Evolutionary conservation across 2,113 vertebrate species (phyloP).

Genomic region (Cephalopholis sonnerati): DNA sequence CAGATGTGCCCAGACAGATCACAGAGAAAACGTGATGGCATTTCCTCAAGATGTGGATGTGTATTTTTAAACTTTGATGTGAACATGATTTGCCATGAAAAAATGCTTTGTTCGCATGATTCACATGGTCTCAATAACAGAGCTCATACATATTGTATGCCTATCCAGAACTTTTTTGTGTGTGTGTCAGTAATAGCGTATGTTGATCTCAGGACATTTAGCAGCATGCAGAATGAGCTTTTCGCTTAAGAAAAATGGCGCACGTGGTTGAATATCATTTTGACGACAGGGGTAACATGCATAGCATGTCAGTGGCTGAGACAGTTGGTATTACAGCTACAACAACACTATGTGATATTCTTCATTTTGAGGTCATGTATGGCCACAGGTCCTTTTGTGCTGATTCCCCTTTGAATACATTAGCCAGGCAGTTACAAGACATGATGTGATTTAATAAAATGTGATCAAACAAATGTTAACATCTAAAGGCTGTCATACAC

Average conservation of each 20-base stretch:
- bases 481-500: slow-evolving; percentile 40
- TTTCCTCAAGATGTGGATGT: slow-evolving; percentile 90
- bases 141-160: slow-evolving; percentile 85
- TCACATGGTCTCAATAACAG: slow-evolving; percentile 90
- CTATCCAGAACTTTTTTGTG: slow-evolving; percentile 59
- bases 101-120: slow-evolving; percentile 91
- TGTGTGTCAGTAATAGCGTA: slow-evolving; percentile 28
- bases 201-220: slow-evolving; percentile 61
- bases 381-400: slow-evolving; percentile 27
- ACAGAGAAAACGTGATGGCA: slow-evolving; percentile 88
- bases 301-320: slow-evolving; percentile 35
- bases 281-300: slow-evolving; percentile 37
- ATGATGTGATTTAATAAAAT: slow-evolving; percentile 47
- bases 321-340: slow-evolving; percentile 37
- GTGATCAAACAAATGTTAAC: slow-evolving; percentile 48
- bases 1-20: slow-evolving; percentile 90
- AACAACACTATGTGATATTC: slow-evolving; percentile 37
- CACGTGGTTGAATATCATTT: slow-evolving; percentile 11
- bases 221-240: slow-evolving; percentile 30
- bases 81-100: slow-evolving; percentile 90
- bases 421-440: slow-evolving; percentile 36
- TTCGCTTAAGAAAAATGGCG: slow-evolving; percentile 36
- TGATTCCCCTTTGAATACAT: slow-evolving; percentile 46
- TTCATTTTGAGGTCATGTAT: slow-evolving; percentile 49
- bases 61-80: slow-evolving; percentile 90